These are phyloP conservation scores for Periphyllus acericola DNA, from an alignment of 2,888 invertebrate species.

Conservation along the genomic window DNA sequence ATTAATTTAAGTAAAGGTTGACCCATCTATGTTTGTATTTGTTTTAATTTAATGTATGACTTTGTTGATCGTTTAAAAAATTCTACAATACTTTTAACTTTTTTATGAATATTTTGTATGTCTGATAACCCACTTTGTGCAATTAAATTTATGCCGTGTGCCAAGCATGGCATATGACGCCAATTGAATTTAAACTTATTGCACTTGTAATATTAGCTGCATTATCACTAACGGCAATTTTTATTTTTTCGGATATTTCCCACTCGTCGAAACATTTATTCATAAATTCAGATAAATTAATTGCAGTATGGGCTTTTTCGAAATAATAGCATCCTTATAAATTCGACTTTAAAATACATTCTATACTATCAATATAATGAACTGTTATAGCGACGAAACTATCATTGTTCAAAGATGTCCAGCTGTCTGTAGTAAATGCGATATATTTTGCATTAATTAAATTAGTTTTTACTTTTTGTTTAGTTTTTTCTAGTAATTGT, in stretches of 20 bases:
- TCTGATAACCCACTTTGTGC: constrained; percentile 7
- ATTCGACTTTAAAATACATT: constrained; percentile 51
- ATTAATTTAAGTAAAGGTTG: constrained; percentile 16
- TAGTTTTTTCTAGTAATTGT: constrained; percentile 50
- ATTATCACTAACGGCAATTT: constrained; percentile 58
- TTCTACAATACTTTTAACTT: constrained; percentile 12
- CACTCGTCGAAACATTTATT: constrained; percentile 47
- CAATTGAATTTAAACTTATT: neutral
- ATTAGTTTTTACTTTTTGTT: constrained; percentile 28
- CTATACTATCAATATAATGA: constrained; percentile 52
- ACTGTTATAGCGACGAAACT: constrained; percentile 51
- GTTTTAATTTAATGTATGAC: constrained; percentile 16
- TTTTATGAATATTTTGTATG: constrained; percentile 26
- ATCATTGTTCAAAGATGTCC: constrained; percentile 57
- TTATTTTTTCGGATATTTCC: constrained; percentile 53
- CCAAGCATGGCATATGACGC: neutral
- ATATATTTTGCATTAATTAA: constrained; percentile 18
- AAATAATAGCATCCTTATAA: constrained; percentile 44
- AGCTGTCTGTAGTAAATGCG: constrained; percentile 57
- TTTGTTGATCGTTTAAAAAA: constrained; percentile 36
- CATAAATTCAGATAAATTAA: constrained; percentile 36
- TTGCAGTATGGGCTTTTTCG: constrained; percentile 42
- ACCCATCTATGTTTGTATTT: constrained; percentile 17
- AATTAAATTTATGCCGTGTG: no score
- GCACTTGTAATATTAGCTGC: constrained; percentile 58